Conservation (phyloP, 2,797 vertebrate species). For the Lateolabrax maculatus region DNA sequence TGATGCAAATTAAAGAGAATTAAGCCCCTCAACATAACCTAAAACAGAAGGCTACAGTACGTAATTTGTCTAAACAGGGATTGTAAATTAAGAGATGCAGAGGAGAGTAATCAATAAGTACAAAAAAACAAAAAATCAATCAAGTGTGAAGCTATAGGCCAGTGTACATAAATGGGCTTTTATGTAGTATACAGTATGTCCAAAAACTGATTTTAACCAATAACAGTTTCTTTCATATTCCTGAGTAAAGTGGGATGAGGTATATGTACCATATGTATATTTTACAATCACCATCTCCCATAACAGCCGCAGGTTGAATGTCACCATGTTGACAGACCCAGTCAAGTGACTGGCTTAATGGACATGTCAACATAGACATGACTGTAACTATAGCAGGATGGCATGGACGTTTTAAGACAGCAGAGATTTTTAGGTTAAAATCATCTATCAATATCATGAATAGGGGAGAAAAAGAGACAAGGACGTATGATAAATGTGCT, state of each 20-base stretch:
- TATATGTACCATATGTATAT: slow-evolving; percentile 1
- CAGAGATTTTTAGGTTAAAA: neutral
- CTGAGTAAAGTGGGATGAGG: neutral
- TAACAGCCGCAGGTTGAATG: slow-evolving; percentile 8
- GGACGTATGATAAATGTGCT: neutral
- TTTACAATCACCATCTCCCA: slow-evolving; percentile 5
- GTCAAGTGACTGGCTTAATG: slow-evolving; percentile 4
- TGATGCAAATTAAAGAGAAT: neutral
- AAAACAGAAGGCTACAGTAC: no score
- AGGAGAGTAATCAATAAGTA: neutral
- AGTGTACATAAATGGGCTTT: neutral
- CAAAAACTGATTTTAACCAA: neutral
- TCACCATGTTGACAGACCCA: slow-evolving; percentile 19
- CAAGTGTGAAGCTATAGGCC: neutral
- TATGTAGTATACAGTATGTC: neutral
- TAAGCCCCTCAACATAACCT: no score
- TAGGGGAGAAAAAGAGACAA: neutral
- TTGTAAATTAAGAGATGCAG: neutral
- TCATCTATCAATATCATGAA: neutral
- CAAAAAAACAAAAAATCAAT: neutral
- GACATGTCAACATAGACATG: neutral
- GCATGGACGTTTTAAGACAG: neutral
- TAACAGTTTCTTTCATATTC: neutral
- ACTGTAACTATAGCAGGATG: neutral
- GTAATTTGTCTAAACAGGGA: neutral